Evolutionary conservation across 2,888 invertebrate species (phyloP), one percentile per base, ranked within the genome.

Genomic region (Chorisops tibialis): DNA sequence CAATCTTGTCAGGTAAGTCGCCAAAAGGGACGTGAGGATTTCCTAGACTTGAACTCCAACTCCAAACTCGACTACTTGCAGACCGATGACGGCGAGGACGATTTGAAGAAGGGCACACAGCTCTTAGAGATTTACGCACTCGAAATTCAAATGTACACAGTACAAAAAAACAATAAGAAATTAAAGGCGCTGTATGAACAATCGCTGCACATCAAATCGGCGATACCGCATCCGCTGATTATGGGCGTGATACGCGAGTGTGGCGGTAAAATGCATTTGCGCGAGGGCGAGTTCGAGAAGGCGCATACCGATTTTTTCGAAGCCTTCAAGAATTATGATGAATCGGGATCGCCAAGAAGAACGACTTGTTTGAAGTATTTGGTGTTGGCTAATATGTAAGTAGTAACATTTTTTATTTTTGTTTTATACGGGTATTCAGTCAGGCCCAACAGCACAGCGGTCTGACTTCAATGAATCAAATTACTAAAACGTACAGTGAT

Each of bases 191-290:
- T 99, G 12, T 99, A 99, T 74, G 98, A 99, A 78, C 96, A 98
- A 76, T 97, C 97, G 1, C 82, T 99, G 67, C 96, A 97, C 77
- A 98, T 99, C 70, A 99, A 99, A 79, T 96, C 97, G 41, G 99
- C 98, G 54, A 99, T 99, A 75, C 98, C 99, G n/a, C 99, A 99
- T 85, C 99, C 99, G 3, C 82, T 99, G 30, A 99, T 99, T 70
- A 97, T 99, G 97, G 98, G 98, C 12, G 97, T 99, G 35, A 99
- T 99, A 65, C 83, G 97, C 87, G 98, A 99, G 80, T 99, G 98
- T 79, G 99, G 98, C 4, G 99, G 99, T 0, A 99, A 99, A 80
- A 99, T 99, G 99, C 98, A 99, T 80, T 81, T 99, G 48, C 85
- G 98, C 19, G 98, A 99, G 81, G 96, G 96, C 4, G 97, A 98